A percentile compares a stretch with the other conserved stretches of the same genome.
Evolutionary conservation across 2,888 invertebrate species (phyloP).

Genomic region (Terebella lapidaria): DNA sequence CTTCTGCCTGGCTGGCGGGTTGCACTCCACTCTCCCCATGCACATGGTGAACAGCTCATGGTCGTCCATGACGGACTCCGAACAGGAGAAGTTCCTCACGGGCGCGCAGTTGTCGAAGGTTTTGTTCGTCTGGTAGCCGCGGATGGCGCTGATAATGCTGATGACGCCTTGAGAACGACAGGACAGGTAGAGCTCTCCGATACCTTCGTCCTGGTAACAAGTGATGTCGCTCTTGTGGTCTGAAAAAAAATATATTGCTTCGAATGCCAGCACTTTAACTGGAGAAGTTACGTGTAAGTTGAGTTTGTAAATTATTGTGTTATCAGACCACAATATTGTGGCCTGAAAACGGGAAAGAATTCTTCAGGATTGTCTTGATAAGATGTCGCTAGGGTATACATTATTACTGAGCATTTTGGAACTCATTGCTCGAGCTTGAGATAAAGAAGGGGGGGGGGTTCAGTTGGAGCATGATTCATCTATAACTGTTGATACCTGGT

Average conservation of each 20-base stretch:
- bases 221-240: neutral
- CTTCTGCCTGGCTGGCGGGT: neutral
- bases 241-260: neutral
- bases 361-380: neutral
- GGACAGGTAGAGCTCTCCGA: neutral
- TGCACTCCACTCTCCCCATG: neutral
- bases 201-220: neutral
- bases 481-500: no score
- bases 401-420: no score
- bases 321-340: no score
- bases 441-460: no score
- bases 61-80: neutral
- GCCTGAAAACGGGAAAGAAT: no score
- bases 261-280: no score
- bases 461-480: no score
- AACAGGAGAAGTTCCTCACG: neutral
- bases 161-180: neutral
- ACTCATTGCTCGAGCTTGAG: no score
- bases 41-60: neutral
- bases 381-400: no score
- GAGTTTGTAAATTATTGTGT: no score
- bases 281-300: no score
- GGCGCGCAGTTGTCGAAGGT: neutral
- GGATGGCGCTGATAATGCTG: neutral
- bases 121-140: neutral